Percentiles rank a stretch among this genome's conserved stretches.
Evolutionary conservation across 2,888 invertebrate genomes (phyloP).

Genomic region (Noctua janthina): DNA sequence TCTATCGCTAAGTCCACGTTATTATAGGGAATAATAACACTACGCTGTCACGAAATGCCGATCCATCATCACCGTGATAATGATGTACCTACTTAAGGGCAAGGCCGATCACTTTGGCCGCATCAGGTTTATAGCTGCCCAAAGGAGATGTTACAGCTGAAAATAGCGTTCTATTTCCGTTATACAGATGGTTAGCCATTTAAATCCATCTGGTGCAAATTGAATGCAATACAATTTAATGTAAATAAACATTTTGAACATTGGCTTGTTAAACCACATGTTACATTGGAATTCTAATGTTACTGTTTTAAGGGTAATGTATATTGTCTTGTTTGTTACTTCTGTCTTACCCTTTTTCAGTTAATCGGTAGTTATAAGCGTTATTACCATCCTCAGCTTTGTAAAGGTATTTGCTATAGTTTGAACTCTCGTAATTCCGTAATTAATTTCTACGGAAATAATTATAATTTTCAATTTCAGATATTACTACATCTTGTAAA

Average conservation of each 20-base stretch:
- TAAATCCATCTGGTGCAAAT: slow-evolving; percentile 56
- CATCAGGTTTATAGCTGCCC: slow-evolving; percentile 11
- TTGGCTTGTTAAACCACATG: slow-evolving; percentile 39
- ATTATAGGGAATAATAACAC: slow-evolving; percentile 6
- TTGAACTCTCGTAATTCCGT: not conserved
- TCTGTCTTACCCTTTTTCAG: not conserved
- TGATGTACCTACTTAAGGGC: slow-evolving; percentile 3
- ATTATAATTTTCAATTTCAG: no score
- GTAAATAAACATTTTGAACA: slow-evolving; percentile 50
- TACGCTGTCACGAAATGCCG: slow-evolving; percentile 5
- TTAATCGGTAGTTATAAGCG: not conserved
- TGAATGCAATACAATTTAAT: slow-evolving; percentile 51
- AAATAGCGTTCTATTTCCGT: slow-evolving; percentile 60
- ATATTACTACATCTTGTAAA: not conserved
- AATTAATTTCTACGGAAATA: not conserved
- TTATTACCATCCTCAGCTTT: not conserved
- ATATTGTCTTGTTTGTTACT: slow-evolving; percentile 25
- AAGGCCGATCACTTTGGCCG: slow-evolving; percentile 6
- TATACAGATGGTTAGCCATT: slow-evolving; percentile 52
- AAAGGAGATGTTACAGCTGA: slow-evolving; percentile 6
- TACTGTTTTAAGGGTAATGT: slow-evolving; percentile 19
- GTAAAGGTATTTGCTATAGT: not conserved
- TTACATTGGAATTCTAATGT: slow-evolving; percentile 36
- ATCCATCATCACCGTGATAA: slow-evolving; percentile 42
- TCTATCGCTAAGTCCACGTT: not conserved